Evolutionary conservation across 2,797 vertebrate species (phyloP).

Genomic region (Epinephelus awoara): DNA sequence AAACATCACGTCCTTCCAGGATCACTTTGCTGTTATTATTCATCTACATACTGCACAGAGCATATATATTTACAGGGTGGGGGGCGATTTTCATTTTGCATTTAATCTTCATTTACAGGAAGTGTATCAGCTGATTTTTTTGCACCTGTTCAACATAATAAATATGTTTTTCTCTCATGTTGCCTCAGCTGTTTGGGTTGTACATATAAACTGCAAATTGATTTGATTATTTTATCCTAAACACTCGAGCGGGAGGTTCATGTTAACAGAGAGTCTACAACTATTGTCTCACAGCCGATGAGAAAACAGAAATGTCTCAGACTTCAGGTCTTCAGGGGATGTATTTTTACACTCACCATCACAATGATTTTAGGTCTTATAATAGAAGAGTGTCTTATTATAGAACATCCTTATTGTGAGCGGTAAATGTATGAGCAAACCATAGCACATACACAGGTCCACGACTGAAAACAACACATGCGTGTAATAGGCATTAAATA

Average conservation of each 20-base stretch:
- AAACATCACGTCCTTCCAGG: not conserved
- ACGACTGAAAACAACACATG: conserved; percentile 2
- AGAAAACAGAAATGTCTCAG: not conserved
- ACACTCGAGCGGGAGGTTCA: too few relatives aligned
- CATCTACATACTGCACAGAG: not conserved
- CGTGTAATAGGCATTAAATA: not conserved
- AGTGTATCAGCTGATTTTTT: not conserved
- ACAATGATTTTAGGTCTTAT: not conserved
- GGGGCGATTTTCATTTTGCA: not conserved
- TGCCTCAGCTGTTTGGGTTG: not conserved
- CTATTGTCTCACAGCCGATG: too few relatives aligned
- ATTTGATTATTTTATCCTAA: not conserved
- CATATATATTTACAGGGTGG: too few relatives aligned
- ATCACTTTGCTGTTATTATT: not conserved
- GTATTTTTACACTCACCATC: not conserved
- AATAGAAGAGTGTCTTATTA: too few relatives aligned
- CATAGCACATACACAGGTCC: not conserved
- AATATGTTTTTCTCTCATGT: not conserved
- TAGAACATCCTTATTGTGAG: too few relatives aligned
- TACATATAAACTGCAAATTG: not conserved
- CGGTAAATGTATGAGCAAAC: too few relatives aligned
- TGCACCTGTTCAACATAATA: not conserved
- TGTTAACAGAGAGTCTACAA: not conserved
- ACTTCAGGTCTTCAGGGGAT: too few relatives aligned
- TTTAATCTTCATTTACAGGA: not conserved